A percentile compares a stretch with the other conserved stretches of the same genome.
Conservation (phyloP, 2,888 invertebrate genomes). For the Bimastos eiseni region DNA sequence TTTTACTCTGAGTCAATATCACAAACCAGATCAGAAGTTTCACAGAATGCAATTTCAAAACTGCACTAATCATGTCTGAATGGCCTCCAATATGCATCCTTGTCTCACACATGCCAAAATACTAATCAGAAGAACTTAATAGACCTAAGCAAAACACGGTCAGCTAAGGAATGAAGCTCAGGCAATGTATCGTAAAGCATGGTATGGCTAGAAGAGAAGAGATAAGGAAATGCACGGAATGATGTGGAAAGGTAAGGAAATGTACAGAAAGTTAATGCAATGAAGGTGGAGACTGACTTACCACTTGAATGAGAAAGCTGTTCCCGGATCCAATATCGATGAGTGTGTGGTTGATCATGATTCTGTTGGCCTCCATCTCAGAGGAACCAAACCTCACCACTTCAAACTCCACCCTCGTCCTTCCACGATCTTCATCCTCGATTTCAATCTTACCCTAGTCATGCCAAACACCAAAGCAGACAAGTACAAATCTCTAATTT, state of each 20-base stretch:
- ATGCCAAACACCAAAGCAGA: neutral
- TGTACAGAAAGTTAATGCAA: neutral
- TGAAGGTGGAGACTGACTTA: neutral
- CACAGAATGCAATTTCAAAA: too few species aligned
- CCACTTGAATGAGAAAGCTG: slow-evolving; percentile 15
- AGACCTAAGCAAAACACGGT: too few species aligned
- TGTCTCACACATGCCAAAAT: too few species aligned
- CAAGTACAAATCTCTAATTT: too few species aligned
- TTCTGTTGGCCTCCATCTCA: neutral
- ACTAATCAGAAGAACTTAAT: too few species aligned
- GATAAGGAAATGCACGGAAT: neutral
- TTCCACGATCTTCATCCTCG: slow-evolving; percentile 6
- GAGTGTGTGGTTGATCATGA: slow-evolving; percentile 16
- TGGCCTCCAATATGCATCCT: too few species aligned
- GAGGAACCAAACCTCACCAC: neutral
- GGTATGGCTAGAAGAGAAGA: neutral
- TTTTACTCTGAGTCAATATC: too few species aligned
- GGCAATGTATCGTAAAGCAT: neutral
- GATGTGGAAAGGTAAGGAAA: too few species aligned
- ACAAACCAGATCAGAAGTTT: too few species aligned
- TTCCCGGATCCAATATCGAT: slow-evolving; percentile 2
- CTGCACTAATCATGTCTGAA: too few species aligned
- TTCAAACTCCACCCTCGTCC: neutral
- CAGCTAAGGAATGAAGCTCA: too few species aligned
- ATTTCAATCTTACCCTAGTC: slow-evolving; percentile 15